Evolutionary conservation across 1,140 invertebrate species (phyloP).

Genomic region (Eciton burchellii): DNA sequence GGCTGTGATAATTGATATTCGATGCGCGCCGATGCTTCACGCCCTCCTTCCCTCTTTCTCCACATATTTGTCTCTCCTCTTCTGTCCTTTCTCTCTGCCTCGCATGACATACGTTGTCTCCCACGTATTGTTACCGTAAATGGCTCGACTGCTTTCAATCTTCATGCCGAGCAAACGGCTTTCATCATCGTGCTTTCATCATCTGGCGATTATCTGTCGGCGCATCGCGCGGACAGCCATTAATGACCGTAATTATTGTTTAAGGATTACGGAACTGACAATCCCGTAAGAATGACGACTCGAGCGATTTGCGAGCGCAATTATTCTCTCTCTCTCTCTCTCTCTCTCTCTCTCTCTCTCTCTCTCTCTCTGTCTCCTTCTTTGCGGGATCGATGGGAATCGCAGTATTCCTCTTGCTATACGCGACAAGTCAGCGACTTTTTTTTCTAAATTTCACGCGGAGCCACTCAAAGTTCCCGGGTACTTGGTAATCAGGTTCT

Average conservation of each 20-base stretch:
- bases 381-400: too few relatives aligned
- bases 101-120: conserved; percentile 62
- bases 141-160: conserved; percentile 55
- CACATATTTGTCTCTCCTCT: too few relatives aligned
- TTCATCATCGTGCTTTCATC: conserved; percentile 31
- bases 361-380: background rate
- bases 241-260: conserved; percentile 1
- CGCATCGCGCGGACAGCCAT: background rate
- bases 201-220: background rate
- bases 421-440: background rate
- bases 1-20: conserved; percentile 73
- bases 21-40: conserved; percentile 47
- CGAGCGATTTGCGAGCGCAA: background rate
- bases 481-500: background rate
- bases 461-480: background rate
- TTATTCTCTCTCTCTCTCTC: background rate
- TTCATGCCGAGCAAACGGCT: conserved; percentile 28
- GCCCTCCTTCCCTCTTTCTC: too few relatives aligned
- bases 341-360: background rate
- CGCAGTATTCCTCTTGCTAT: too few relatives aligned
- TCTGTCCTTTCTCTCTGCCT: conserved; percentile 14
- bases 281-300: background rate
- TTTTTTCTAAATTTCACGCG: background rate
- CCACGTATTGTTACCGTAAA: conserved; percentile 61
- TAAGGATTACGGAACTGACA: background rate